Evolutionary conservation across 2,113 vertebrate species (phyloP).

Genomic region (Barnardius zonarius): DNA sequence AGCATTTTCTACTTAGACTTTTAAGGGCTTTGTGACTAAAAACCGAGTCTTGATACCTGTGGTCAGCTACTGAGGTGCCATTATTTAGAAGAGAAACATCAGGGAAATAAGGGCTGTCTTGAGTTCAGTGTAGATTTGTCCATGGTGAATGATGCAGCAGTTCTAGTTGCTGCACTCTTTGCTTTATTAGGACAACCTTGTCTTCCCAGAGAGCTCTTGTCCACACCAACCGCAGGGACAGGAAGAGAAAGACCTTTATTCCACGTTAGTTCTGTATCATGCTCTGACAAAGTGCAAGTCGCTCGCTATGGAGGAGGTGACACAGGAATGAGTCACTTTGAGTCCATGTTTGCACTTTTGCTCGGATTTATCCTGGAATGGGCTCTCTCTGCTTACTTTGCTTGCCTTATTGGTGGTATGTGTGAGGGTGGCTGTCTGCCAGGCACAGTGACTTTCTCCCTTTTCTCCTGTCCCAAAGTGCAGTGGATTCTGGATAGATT

Average conservation of each 20-base stretch:
- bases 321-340: neutral
- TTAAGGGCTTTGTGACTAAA: neutral
- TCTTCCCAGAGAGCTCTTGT: neutral
- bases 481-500: neutral
- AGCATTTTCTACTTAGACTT: neutral
- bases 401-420: neutral
- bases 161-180: neutral
- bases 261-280: neutral
- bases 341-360: neutral
- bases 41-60: neutral
- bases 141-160: neutral
- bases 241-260: neutral
- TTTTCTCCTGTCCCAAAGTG: neutral
- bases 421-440: neutral
- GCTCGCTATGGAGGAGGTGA: neutral
- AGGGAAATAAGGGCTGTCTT: neutral
- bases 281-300: neutral
- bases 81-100: neutral
- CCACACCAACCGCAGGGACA: neutral
- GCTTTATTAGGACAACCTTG: neutral
- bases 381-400: neutral
- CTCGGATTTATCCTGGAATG: neutral
- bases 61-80: neutral
- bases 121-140: neutral
- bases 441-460: neutral